A percentile compares a stretch with the other conserved stretches of the same genome.
Evolutionary conservation across 1,140 invertebrate species (phyloP).

Genomic region (Carposina sasakii): DNA sequence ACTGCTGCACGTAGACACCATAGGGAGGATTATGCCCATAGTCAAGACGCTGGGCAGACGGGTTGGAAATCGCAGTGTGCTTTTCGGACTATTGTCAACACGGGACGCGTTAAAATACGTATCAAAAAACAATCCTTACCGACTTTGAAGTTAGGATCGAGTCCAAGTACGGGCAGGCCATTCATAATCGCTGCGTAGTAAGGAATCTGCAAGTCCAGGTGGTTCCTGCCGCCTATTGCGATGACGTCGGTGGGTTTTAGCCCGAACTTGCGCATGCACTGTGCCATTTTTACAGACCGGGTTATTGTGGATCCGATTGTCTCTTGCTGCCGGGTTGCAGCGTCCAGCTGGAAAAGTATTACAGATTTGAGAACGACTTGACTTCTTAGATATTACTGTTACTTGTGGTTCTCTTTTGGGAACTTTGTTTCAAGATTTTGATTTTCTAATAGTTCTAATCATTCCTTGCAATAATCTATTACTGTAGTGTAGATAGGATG

Average conservation of each 20-base stretch:
- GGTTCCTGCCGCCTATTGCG: constrained; percentile 59
- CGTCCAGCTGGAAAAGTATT: constrained; percentile 60
- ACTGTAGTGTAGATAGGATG: no score
- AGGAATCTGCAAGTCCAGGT: constrained; percentile 64
- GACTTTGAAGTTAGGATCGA: constrained; percentile 46
- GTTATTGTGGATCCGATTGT: constrained; percentile 50
- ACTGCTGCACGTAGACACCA: no score
- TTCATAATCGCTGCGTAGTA: constrained; percentile 60
- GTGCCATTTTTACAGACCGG: constrained; percentile 56
- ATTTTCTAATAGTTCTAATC: no score
- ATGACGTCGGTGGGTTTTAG: constrained; percentile 60
- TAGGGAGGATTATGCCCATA: no score
- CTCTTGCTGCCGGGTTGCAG: constrained; percentile 56
- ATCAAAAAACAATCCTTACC: constrained; percentile 29
- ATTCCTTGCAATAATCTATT: no score
- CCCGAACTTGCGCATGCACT: constrained; percentile 58
- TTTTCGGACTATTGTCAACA: no score
- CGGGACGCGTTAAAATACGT: background rate
- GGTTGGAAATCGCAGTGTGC: no score
- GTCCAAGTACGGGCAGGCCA: constrained; percentile 46
- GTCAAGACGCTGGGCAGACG: no score
- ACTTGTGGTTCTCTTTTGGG: no score
- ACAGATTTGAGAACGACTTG: no score
- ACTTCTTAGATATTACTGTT: no score
- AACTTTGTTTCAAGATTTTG: no score